phyloP scores from a whole-genome alignment of 1,140 invertebrate genomes.

The Drosophila truncata region DNA sequence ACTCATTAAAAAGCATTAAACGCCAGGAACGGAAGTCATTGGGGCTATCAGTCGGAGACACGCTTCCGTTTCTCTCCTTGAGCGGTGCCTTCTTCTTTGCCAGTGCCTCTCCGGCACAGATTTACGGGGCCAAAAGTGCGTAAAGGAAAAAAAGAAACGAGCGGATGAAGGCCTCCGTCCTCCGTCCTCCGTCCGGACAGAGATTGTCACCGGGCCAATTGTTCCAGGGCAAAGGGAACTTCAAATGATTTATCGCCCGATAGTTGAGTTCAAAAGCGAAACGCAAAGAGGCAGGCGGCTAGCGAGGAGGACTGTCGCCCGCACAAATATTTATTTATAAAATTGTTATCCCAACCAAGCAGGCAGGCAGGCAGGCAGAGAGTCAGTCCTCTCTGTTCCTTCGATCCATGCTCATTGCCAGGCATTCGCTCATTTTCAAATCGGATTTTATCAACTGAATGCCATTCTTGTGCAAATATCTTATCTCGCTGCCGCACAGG shows the following conservation, averaged over 20 bases:
- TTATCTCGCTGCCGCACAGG: slow-evolving; percentile 72
- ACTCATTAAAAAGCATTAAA: slow-evolving; percentile 84
- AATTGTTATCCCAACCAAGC: slow-evolving; percentile 77
- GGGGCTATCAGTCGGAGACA: slow-evolving; percentile 75
- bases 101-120: slow-evolving; percentile 51
- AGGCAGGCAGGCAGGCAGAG: not conserved
- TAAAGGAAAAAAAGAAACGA: slow-evolving; percentile 35
- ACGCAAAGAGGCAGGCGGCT: slow-evolving; percentile 52
- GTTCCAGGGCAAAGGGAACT: slow-evolving; percentile 57
- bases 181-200: slow-evolving; percentile 19
- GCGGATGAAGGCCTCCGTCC: slow-evolving; percentile 14
- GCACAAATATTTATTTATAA: slow-evolving; percentile 84
- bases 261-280: slow-evolving; percentile 83
- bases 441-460: slow-evolving; percentile 83
- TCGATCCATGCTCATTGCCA: slow-evolving; percentile 74
- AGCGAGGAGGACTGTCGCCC: slow-evolving; percentile 33
- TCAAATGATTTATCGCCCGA: slow-evolving; percentile 83
- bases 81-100: slow-evolving; percentile 22
- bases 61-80: slow-evolving; percentile 70
- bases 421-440: slow-evolving; percentile 84
- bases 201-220: slow-evolving; percentile 83
- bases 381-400: slow-evolving; percentile 14
- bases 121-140: slow-evolving; percentile 78
- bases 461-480: slow-evolving; percentile 84
- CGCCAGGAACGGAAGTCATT: slow-evolving; percentile 79